Conservation (phyloP, 2,113 vertebrate species). For the Arvicanthis niloticus region DNA sequence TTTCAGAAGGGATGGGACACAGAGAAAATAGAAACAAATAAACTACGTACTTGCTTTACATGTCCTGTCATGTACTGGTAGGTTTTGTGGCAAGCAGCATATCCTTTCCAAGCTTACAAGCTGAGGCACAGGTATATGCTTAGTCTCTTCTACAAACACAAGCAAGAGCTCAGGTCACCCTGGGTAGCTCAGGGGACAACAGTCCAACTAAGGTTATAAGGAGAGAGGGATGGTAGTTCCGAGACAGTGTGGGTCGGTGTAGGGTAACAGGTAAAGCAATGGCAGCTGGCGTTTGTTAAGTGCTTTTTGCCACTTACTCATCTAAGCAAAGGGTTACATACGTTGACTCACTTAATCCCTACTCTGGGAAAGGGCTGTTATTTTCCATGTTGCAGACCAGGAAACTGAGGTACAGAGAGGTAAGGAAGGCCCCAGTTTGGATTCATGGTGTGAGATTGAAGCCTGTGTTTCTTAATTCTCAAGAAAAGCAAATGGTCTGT, state of each 20-base stretch:
- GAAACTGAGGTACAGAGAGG: background rate
- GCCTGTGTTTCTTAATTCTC: background rate
- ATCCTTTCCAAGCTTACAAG: background rate
- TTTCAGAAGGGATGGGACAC: background rate
- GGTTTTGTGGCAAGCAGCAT: background rate
- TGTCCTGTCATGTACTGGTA: background rate
- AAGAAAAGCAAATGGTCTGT: background rate
- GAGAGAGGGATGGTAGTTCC: background rate
- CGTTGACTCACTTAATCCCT: background rate
- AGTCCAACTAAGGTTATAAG: background rate
- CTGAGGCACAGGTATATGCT: slow-evolving; percentile 16
- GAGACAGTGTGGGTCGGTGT: background rate
- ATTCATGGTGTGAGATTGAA: background rate
- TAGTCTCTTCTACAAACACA: slow-evolving; percentile 22
- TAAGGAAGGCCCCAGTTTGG: background rate
- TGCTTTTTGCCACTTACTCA: background rate
- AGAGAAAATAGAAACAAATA: slow-evolving; percentile 2
- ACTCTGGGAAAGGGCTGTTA: background rate
- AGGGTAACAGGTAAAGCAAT: background rate
- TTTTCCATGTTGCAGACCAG: background rate
- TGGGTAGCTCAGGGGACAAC: background rate
- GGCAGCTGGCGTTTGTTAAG: too few relatives aligned
- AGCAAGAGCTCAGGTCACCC: background rate
- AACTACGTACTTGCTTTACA: background rate
- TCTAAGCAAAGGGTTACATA: background rate